phyloP scores from a whole-genome alignment of 1,140 invertebrate species.

The Polypedilum pembai region DNA sequence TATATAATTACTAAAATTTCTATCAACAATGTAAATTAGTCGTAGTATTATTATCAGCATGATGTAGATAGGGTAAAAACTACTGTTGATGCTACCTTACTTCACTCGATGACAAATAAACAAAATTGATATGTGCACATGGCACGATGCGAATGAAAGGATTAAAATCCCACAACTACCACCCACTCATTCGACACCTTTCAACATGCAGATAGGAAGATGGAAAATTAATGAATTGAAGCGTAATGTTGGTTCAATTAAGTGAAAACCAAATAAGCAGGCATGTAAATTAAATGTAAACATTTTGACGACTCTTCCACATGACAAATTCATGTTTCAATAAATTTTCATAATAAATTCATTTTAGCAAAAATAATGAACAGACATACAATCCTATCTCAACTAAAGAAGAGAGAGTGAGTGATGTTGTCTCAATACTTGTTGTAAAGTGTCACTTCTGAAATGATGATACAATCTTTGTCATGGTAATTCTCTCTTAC shows the following conservation, averaged over 20 bases:
- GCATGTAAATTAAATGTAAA: constrained; percentile 27
- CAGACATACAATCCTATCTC: no score
- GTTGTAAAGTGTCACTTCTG: no score
- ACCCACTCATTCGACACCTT: no score
- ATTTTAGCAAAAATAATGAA: no score
- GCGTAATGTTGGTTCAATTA: constrained; percentile 26
- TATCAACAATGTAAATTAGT: constrained; percentile 25
- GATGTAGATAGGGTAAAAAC: not conserved
- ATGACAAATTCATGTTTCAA: constrained; percentile 13
- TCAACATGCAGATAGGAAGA: not conserved
- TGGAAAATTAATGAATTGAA: constrained; percentile 27
- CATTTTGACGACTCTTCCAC: constrained; percentile 13
- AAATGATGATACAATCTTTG: no score
- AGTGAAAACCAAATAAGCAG: constrained; percentile 21
- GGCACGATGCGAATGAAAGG: not conserved
- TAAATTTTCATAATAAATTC: constrained; percentile 8
- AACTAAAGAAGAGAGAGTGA: no score
- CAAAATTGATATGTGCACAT: not conserved
- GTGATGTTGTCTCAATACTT: no score
- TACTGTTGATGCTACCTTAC: not conserved
- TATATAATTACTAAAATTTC: constrained; percentile 24
- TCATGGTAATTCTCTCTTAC: no score
- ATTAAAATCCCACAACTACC: not conserved
- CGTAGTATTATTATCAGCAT: not conserved
- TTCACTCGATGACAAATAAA: constrained; percentile 16